A percentile compares a stretch with the other conserved stretches of the same genome.
Conservation (phyloP, 2,113 vertebrate genomes). For the Zapus hudsonius region DNA sequence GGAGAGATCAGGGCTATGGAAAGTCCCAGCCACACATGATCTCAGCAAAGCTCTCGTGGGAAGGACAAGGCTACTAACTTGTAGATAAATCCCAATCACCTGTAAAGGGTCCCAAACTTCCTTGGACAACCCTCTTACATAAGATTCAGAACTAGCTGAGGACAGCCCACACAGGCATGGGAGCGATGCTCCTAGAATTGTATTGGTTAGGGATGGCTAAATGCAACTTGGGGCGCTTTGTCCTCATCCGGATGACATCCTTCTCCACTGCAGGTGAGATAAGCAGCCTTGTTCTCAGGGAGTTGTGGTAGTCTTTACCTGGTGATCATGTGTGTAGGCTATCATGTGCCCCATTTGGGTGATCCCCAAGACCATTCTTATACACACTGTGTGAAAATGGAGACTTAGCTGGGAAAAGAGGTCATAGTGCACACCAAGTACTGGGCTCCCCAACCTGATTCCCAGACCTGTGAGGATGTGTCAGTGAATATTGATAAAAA, state of each 20-base stretch:
- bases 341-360: neutral
- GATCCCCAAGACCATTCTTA: neutral
- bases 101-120: neutral
- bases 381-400: neutral
- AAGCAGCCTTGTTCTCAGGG: neutral
- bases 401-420: neutral
- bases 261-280: neutral
- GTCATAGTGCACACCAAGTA: no score
- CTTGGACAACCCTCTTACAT: conserved; percentile 3
- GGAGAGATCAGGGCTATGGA: neutral
- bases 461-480: neutral
- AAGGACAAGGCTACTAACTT: neutral
- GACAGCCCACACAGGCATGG: neutral
- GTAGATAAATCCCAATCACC: neutral
- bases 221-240: neutral
- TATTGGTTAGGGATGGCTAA: neutral
- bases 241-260: neutral
- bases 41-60: neutral
- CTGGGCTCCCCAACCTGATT: neutral
- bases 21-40: neutral
- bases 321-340: neutral
- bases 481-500: neutral
- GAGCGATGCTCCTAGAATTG: neutral
- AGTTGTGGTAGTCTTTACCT: neutral
- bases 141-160: neutral